phyloP scores from a whole-genome alignment of 2,797 vertebrate species.

The Anomalospiza imberbis region DNA sequence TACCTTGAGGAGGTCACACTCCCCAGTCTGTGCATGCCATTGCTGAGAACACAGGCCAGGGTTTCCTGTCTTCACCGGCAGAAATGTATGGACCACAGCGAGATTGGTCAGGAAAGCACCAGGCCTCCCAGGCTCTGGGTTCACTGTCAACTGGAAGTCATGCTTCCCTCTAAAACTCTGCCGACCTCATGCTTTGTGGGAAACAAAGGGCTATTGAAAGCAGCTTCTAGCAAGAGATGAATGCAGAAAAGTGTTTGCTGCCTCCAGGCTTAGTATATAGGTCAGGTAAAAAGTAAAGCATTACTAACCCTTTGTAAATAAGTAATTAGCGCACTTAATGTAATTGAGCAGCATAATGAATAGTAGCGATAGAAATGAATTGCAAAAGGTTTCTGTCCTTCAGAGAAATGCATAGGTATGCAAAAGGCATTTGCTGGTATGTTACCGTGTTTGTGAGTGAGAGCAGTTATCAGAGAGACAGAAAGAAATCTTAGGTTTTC shows the following conservation, averaged over 20 bases:
- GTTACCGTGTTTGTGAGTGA: neutral
- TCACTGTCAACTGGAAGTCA: neutral
- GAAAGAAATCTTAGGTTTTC: conserved; percentile 29
- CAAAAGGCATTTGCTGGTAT: neutral
- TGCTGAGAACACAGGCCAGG: neutral
- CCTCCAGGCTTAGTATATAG: neutral
- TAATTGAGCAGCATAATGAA: conserved; percentile 66
- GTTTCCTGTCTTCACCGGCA: neutral
- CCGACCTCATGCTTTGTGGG: neutral
- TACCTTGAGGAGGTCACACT: neutral
- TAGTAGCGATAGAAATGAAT: conserved; percentile 30
- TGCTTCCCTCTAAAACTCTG: neutral
- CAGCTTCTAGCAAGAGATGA: neutral
- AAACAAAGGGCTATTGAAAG: neutral
- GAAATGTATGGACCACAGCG: rapidly evolving
- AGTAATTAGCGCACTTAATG: conserved; percentile 54
- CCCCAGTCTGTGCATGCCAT: too few species aligned
- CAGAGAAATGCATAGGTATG: conserved; percentile 2
- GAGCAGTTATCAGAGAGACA: neutral
- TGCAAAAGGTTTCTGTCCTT: neutral
- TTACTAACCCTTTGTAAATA: conserved; percentile 61
- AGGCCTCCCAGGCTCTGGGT: neutral
- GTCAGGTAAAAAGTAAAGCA: neutral
- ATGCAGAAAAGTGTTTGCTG: neutral
- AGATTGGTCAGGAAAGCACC: neutral